Percentiles rank a stretch among this genome's conserved stretches.
Conservation (phyloP, 2,797 vertebrate genomes). For the Chromobotia macracanthus region DNA sequence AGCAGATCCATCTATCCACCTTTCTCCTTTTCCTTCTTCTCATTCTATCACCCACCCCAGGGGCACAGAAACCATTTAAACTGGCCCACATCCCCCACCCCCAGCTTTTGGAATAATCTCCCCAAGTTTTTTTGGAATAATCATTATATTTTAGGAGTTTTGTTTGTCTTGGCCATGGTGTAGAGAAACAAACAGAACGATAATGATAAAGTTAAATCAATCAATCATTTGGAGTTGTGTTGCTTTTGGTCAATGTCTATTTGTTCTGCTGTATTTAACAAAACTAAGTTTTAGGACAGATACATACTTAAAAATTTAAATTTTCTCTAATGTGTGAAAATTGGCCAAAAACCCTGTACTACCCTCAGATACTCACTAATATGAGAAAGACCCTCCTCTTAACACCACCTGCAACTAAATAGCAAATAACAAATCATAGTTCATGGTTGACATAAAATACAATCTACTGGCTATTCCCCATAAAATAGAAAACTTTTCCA, state of each 20-base stretch:
- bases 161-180: not conserved
- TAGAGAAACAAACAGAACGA: not conserved
- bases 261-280: too few relatives aligned
- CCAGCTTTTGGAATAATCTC: too few relatives aligned
- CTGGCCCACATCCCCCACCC: not conserved
- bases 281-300: too few relatives aligned
- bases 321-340: not conserved
- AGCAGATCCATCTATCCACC: constrained; percentile 72
- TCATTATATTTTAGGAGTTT: not conserved
- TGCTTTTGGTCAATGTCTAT: too few relatives aligned
- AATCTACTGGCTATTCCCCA: too few relatives aligned
- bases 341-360: not conserved
- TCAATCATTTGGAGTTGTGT: too few relatives aligned
- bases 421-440: too few relatives aligned
- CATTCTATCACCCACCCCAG: constrained; percentile 16
- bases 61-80: not conserved
- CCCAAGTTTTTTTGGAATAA: not conserved
- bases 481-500: too few relatives aligned
- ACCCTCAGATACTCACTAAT: too few relatives aligned
- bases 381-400: too few relatives aligned
- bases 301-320: not conserved
- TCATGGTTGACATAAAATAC: too few relatives aligned
- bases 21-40: constrained; percentile 46
- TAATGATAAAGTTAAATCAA: not conserved
- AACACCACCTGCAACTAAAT: too few relatives aligned